phyloP scores from a whole-genome alignment of 2,113 vertebrate species.

The Calonectris borealis region DNA sequence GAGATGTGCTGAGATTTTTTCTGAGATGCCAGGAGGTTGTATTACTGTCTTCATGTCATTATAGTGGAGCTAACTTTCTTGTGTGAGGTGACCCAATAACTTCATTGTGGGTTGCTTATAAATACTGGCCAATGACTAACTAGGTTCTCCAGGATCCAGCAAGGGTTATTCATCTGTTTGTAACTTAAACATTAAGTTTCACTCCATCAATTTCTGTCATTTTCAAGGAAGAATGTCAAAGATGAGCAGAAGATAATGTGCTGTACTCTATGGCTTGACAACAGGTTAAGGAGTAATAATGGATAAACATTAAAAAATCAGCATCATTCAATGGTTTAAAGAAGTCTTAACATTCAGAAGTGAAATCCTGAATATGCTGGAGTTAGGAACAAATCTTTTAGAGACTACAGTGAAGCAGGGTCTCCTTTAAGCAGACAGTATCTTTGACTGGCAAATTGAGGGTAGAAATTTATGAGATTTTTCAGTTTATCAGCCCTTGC shows the following conservation, averaged over 20 bases:
- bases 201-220: background rate
- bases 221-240: background rate
- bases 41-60: background rate
- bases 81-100: background rate
- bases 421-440: background rate
- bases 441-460: background rate
- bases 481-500: background rate
- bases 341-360: background rate
- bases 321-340: background rate
- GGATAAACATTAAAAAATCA: background rate
- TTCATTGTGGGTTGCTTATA: background rate
- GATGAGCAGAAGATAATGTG: background rate
- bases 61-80: background rate
- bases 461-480: background rate
- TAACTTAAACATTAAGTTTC: background rate
- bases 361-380: background rate
- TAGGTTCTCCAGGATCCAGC: background rate
- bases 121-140: background rate
- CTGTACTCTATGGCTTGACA: background rate
- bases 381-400: background rate
- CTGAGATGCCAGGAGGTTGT: background rate
- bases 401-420: background rate
- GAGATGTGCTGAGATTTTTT: background rate
- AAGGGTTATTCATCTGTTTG: background rate
- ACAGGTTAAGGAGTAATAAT: background rate